Conservation (phyloP, 2,888 invertebrate genomes). For the Stenolophus ochropezus region DNA sequence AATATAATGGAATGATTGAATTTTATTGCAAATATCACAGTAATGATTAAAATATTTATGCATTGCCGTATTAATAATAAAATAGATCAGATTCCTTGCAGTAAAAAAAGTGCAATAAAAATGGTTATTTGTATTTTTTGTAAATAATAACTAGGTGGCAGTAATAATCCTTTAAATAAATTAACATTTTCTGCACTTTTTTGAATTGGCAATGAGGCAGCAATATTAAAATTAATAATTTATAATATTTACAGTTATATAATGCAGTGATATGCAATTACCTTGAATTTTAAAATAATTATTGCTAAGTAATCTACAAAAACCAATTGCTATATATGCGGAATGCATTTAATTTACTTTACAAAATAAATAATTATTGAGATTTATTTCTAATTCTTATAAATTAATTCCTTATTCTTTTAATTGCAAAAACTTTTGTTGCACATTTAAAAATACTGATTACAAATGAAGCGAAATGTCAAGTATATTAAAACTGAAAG, state of each 20-base stretch:
- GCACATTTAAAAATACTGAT: conserved; percentile 27
- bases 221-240: conserved; percentile 59
- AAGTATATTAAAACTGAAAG: conserved; percentile 46
- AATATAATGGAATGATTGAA: not conserved
- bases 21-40: too few species aligned
- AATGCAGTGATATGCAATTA: conserved; percentile 59
- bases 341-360: conserved; percentile 46
- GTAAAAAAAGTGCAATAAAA: not conserved
- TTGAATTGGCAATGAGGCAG: conserved; percentile 56
- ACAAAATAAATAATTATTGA: conserved; percentile 49
- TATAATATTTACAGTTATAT: conserved; percentile 60
- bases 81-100: conserved; percentile 24
- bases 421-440: conserved; percentile 9
- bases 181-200: conserved; percentile 53
- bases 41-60: not conserved
- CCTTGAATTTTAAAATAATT: conserved; percentile 58
- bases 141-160: conserved; percentile 19
- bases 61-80: conserved; percentile 5
- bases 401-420: not conserved
- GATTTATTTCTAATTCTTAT: conserved; percentile 13
- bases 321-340: conserved; percentile 50
- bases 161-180: conserved; percentile 53
- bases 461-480: conserved; percentile 44
- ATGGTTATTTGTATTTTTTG: not conserved
- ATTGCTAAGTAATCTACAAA: conserved; percentile 57